These are phyloP conservation scores for Drosophila robusta DNA, from an alignment of 2,888 invertebrate species.

Conservation along the genomic window DNA sequence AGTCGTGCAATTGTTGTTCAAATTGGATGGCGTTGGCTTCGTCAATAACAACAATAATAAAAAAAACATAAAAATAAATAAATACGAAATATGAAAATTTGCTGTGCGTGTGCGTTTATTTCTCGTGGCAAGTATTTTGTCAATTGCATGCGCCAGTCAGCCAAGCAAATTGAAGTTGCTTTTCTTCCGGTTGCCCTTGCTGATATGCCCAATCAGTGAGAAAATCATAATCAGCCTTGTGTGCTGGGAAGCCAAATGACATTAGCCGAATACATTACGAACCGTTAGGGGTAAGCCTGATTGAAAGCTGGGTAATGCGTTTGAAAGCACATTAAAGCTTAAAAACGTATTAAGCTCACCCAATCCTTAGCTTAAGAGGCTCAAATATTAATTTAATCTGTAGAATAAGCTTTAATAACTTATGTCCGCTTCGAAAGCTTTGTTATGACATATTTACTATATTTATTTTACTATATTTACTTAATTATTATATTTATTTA, in stretches of 20 bases:
- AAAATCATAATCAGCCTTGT: conserved; percentile 34
- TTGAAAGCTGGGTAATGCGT: too few species aligned
- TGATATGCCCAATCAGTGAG: conserved; percentile 34
- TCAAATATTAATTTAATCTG: too few species aligned
- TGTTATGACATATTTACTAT: too few species aligned
- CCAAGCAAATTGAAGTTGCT: conserved; percentile 35
- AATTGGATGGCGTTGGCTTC: conserved; percentile 52
- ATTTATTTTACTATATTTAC: too few species aligned
- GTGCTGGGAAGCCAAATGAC: not conserved
- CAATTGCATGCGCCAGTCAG: conserved; percentile 45
- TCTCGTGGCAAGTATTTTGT: conserved; percentile 32
- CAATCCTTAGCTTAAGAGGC: too few species aligned
- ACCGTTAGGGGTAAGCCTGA: too few species aligned
- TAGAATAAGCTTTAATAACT: too few species aligned
- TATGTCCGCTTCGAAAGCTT: too few species aligned
- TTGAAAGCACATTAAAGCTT: too few species aligned
- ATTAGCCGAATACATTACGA: not conserved
- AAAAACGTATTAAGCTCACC: too few species aligned
- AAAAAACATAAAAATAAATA: conserved; percentile 9
- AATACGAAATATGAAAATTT: conserved; percentile 19
- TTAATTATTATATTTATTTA: too few species aligned
- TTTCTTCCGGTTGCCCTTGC: conserved; percentile 56
- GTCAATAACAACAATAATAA: conserved; percentile 45
- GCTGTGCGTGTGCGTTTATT: conserved; percentile 21
- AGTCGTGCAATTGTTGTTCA: conserved; percentile 59